phyloP scores from a whole-genome alignment of 2,797 vertebrate genomes.

The Hozukius guyotensis region DNA sequence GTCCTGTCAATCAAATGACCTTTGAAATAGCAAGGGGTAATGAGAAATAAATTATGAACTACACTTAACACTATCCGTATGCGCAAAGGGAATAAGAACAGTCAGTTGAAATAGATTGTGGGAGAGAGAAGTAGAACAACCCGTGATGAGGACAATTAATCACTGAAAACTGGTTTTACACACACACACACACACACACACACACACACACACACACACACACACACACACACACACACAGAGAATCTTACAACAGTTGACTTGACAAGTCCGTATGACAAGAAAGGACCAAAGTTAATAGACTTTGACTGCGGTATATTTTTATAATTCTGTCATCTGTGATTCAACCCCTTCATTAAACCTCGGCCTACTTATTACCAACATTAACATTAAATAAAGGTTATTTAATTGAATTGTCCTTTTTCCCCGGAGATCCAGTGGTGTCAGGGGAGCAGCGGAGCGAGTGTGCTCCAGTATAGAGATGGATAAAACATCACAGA shows the following conservation, averaged over 20 bases:
- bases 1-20: not conserved
- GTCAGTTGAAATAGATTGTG: conserved; percentile 24
- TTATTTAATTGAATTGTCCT: conserved; percentile 54
- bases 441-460: conserved; percentile 25
- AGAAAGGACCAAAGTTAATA: conserved; percentile 26
- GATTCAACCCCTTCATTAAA: conserved; percentile 53
- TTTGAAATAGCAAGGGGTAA: not conserved
- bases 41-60: not conserved
- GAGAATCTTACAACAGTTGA: conserved; percentile 1
- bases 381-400: conserved; percentile 65
- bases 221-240: not conserved
- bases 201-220: not conserved
- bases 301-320: conserved; percentile 12
- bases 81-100: conserved; percentile 3
- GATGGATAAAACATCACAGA: not conserved
- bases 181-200: not conserved
- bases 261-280: conserved; percentile 18
- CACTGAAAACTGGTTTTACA: conserved; percentile 22
- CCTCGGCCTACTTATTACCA: conserved; percentile 46
- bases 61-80: not conserved
- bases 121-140: conserved; percentile 43
- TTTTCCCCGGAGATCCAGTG: conserved; percentile 30
- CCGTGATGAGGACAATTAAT: conserved; percentile 54
- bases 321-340: conserved; percentile 44
- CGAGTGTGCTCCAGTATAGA: not conserved